These are phyloP conservation scores for Taurulus bubalis DNA, from an alignment of 2,113 vertebrate genomes.

Conservation along the genomic window DNA sequence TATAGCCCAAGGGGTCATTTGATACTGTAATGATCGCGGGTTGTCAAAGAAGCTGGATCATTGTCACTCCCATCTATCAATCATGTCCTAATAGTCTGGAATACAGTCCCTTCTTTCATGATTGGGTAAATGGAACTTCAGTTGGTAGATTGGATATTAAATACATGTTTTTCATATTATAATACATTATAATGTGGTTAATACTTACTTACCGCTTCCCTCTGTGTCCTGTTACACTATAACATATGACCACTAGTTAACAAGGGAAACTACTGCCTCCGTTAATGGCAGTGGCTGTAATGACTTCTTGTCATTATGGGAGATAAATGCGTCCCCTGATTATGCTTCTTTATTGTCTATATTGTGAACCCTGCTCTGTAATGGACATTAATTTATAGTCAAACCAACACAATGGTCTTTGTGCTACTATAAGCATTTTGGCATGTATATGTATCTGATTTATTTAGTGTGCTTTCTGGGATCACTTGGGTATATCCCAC, in stretches of 20 bases:
- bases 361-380: constrained; percentile 28
- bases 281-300: constrained; percentile 27
- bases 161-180: constrained; percentile 9
- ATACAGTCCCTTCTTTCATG: constrained; percentile 31
- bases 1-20: constrained; percentile 73
- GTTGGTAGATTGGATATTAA: constrained; percentile 10
- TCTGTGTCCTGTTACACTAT: not conserved
- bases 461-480: constrained; percentile 56
- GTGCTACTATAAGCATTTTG: constrained; percentile 46
- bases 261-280: constrained; percentile 9
- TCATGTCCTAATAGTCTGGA: constrained; percentile 58
- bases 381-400: constrained; percentile 10
- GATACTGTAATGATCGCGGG: constrained; percentile 74
- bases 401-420: constrained; percentile 61
- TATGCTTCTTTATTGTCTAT: constrained; percentile 49
- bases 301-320: constrained; percentile 23
- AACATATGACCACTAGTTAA: constrained; percentile 20
- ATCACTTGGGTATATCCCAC: constrained; percentile 41
- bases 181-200: not conserved
- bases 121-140: constrained; percentile 26
- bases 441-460: constrained; percentile 53
- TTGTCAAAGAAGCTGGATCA: constrained; percentile 64
- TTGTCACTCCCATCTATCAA: constrained; percentile 50
- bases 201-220: not conserved
- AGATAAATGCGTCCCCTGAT: constrained; percentile 51